Percentiles rank a stretch among this genome's conserved stretches.
Conservation (phyloP, 2,888 invertebrate genomes). For the Drosophila prolongata region DNA sequence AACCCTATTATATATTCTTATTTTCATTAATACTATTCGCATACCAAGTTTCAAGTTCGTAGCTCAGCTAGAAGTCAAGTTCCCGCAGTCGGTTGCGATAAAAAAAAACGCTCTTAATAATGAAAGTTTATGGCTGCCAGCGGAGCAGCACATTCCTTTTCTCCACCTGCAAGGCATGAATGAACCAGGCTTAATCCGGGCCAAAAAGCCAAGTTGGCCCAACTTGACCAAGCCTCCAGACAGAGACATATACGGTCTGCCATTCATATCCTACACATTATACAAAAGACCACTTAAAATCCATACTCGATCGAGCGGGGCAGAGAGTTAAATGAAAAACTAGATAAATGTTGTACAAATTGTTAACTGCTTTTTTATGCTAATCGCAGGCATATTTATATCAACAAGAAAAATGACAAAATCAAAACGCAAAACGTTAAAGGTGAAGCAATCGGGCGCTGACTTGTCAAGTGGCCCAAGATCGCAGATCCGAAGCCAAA, state of each 20-base stretch:
- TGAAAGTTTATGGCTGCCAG: conserved; percentile 33
- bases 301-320: conserved; percentile 14
- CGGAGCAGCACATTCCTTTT: conserved; percentile 5
- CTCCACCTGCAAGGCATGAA: conserved; percentile 27
- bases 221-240: conserved; percentile 13
- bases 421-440: conserved; percentile 57
- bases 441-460: conserved; percentile 38
- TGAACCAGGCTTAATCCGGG: conserved; percentile 24
- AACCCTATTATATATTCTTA: not conserved
- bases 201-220: conserved; percentile 11
- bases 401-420: conserved; percentile 68
- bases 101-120: conserved; percentile 26
- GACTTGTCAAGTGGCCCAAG: conserved; percentile 47
- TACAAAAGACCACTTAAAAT: conserved; percentile 71
- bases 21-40: not conserved
- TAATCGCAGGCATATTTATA: conserved; percentile 67
- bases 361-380: conserved; percentile 80
- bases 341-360: conserved; percentile 80
- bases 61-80: not conserved
- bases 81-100: conserved; percentile 8
- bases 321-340: conserved; percentile 59
- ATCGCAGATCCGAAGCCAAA: conserved; percentile 23
- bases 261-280: conserved; percentile 55
- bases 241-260: conserved; percentile 42
- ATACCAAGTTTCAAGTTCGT: not conserved